Evolutionary conservation across 2,113 vertebrate species (phyloP).

Genomic region (Callipepla californica): DNA sequence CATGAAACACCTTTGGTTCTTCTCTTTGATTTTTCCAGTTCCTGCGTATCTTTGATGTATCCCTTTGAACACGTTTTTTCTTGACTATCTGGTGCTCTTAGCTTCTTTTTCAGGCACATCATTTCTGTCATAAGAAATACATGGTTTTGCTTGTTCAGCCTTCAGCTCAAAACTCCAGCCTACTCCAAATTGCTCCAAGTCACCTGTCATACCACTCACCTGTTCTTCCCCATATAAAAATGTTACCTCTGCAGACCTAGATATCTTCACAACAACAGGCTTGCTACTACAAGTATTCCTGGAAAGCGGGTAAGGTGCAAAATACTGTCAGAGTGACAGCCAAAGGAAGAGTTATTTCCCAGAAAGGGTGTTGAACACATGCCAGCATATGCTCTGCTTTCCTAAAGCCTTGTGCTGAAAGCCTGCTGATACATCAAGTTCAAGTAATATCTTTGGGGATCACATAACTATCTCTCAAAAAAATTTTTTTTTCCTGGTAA

Average conservation of each 20-base stretch:
- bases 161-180: neutral
- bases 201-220: neutral
- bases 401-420: neutral
- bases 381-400: neutral
- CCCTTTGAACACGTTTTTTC: constrained; percentile 37
- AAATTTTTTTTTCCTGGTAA: neutral
- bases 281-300: neutral
- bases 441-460: neutral
- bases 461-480: neutral
- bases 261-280: neutral
- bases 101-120: neutral
- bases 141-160: neutral
- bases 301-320: neutral
- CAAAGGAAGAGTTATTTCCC: neutral
- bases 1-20: neutral
- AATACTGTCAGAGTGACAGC: neutral
- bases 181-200: neutral
- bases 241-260: neutral
- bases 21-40: constrained; percentile 13
- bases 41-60: constrained; percentile 9
- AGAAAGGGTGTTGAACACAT: neutral
- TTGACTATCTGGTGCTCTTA: neutral
- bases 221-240: neutral
- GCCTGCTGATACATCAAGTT: neutral
- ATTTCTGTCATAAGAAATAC: neutral